phyloP scores from a whole-genome alignment of 2,113 vertebrate species.

The Dendrocopos noguchii region DNA sequence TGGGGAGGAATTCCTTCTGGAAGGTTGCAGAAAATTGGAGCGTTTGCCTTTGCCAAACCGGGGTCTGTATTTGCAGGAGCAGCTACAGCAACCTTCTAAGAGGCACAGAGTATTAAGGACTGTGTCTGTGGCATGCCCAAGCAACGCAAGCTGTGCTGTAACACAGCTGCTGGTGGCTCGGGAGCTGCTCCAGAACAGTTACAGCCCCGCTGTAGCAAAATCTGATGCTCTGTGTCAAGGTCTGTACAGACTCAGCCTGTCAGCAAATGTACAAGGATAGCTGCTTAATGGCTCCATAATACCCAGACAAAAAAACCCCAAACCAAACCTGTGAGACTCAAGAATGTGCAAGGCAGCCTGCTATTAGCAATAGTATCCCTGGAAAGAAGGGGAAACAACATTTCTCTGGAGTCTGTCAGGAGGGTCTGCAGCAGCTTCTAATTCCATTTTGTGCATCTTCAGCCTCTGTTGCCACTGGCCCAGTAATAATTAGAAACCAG shows the following conservation, averaged over 20 bases:
- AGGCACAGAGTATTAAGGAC: background rate
- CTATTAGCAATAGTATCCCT: background rate
- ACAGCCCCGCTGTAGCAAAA: background rate
- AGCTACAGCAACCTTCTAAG: background rate
- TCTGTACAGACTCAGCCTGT: background rate
- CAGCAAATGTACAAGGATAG: background rate
- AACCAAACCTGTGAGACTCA: background rate
- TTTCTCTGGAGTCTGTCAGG: background rate
- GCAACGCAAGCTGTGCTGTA: fast-evolving
- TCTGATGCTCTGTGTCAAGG: background rate
- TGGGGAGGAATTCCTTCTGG: background rate
- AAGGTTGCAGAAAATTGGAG: background rate
- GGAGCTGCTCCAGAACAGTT: background rate
- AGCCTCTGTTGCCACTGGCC: background rate
- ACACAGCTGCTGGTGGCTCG: background rate
- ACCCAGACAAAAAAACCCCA: no score
- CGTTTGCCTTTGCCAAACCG: background rate
- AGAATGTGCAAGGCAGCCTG: background rate
- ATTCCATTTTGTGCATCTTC: background rate
- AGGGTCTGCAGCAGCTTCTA: background rate
- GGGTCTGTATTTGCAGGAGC: background rate
- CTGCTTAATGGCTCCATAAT: background rate
- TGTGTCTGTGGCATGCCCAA: fast-evolving
- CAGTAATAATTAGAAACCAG: background rate
- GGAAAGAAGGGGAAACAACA: background rate